Evolutionary conservation across 2,113 vertebrate genomes (phyloP).

Genomic region (Hydropotes inermis): DNA sequence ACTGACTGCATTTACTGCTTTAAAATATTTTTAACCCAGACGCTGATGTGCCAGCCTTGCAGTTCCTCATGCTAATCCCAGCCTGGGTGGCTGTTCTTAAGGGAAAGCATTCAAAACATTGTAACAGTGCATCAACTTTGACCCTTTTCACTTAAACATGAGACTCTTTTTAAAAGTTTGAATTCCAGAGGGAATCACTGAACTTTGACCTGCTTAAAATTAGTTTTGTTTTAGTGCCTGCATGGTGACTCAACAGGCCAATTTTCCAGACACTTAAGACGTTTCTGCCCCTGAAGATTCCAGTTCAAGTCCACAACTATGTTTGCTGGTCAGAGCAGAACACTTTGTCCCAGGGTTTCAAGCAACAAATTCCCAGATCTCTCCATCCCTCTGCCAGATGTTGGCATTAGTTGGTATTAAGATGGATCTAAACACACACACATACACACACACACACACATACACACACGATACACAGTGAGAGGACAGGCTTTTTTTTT

Average conservation of each 20-base stretch:
- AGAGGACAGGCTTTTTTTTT: not conserved
- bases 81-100: slow-evolving; percentile 83
- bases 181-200: slow-evolving; percentile 86
- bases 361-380: slow-evolving; percentile 80
- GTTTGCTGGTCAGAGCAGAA: slow-evolving; percentile 79
- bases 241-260: slow-evolving; percentile 84
- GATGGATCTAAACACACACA: not conserved
- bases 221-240: slow-evolving; percentile 87
- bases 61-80: slow-evolving; percentile 82
- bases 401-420: slow-evolving; percentile 80
- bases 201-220: slow-evolving; percentile 90
- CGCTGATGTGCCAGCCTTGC: slow-evolving; percentile 80
- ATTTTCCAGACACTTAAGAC: slow-evolving; percentile 84
- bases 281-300: slow-evolving; percentile 84
- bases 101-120: slow-evolving; percentile 87
- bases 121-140: slow-evolving; percentile 84
- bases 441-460: not conserved
- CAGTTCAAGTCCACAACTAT: slow-evolving; percentile 80
- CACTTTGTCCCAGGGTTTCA: slow-evolving; percentile 82
- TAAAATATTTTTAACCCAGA: slow-evolving; percentile 87
- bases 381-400: slow-evolving; percentile 77
- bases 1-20: slow-evolving; percentile 81
- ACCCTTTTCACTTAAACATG: slow-evolving; percentile 86
- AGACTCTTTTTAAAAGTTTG: slow-evolving; percentile 78
- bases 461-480: not conserved